A percentile compares a stretch with the other conserved stretches of the same genome.
These are phyloP conservation scores for Chrysocyon brachyurus DNA, from an alignment of 2,797 vertebrate genomes.

Conservation along the genomic window DNA sequence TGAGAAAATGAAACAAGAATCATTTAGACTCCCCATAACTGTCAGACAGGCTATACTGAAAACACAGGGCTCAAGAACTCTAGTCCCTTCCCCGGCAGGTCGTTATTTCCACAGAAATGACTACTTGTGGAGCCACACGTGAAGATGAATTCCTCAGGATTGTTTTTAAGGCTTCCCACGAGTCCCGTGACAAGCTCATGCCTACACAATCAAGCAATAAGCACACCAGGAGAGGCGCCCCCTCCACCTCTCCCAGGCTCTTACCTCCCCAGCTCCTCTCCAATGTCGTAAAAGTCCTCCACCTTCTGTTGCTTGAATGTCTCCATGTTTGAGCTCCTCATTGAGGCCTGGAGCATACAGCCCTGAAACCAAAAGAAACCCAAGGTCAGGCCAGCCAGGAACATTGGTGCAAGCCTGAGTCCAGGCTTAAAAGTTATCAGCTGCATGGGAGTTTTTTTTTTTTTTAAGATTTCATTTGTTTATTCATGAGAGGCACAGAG, in stretches of 20 bases:
- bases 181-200: not conserved
- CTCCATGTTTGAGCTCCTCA: conserved; percentile 95
- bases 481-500: too few species aligned
- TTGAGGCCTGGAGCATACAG: conserved; percentile 86
- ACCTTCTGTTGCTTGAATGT: conserved; percentile 97
- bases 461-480: too few species aligned
- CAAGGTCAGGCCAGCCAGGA: not conserved
- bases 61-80: not conserved
- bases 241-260: conserved; percentile 60
- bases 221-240: not conserved
- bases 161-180: conserved; percentile 14
- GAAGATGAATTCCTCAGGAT: not conserved
- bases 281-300: conserved; percentile 96
- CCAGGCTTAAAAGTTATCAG: not conserved
- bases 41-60: not conserved
- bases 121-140: not conserved
- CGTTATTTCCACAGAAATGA: conserved; percentile 18
- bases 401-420: not conserved
- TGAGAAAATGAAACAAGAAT: conserved; percentile 19
- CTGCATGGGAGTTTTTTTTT: not conserved
- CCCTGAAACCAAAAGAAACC: conserved; percentile 80
- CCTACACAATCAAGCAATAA: not conserved
- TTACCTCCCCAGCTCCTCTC: conserved; percentile 97
- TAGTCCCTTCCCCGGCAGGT: not conserved
- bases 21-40: not conserved